Base-by-base conservation (phyloP, 1,140 invertebrate genomes). In the Drosophila sechellia region DNA sequence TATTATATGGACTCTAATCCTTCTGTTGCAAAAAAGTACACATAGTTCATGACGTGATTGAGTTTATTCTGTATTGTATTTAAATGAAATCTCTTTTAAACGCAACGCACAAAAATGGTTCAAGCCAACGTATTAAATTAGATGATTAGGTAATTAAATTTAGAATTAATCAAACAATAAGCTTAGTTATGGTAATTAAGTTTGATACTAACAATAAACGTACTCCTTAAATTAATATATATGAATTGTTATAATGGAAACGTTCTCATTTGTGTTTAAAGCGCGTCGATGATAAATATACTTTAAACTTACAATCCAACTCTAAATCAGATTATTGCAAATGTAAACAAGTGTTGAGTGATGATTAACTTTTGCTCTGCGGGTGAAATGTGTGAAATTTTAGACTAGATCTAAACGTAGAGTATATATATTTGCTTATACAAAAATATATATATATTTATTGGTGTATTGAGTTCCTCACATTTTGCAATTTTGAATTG, bases 31-130 rank as follows among this genome's bases (percentile, higher is more conserved):
- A 52, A 53, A 61, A 76, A 27, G 52, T 68, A 87, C 55, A 64
- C 66, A 68, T 35, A 43, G 6, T 69, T 80, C 45, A 72, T 87
- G 79, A 81, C 58, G 75, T 86, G 70, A 81, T 79, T 83, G 64
- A 86, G 61, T 85, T 81, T 85, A 81, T 84, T 80, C 45, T 80
- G 76, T 78, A 80, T 63, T 63, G 72, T 80, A 86, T 86, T 84
- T 70, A 73, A 87, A 79, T 89, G 81, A 89, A 77, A 68, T 79
- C 61, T 78, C 72, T 86, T 87, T 87, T 89, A 79, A 87, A 87
- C 83, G 84, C 84, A 87, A 87, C 84, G 85, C 83, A 89, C 76
- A 81, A 75, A 89, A 79, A 79, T 69, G 49, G 61, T 71, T 79
- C 63, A 81, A 83, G 74, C 70, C 74, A 81, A 81, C 79, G 77